phyloP scores from a whole-genome alignment of 2,113 vertebrate species.

The Chinchilla lanigera region DNA sequence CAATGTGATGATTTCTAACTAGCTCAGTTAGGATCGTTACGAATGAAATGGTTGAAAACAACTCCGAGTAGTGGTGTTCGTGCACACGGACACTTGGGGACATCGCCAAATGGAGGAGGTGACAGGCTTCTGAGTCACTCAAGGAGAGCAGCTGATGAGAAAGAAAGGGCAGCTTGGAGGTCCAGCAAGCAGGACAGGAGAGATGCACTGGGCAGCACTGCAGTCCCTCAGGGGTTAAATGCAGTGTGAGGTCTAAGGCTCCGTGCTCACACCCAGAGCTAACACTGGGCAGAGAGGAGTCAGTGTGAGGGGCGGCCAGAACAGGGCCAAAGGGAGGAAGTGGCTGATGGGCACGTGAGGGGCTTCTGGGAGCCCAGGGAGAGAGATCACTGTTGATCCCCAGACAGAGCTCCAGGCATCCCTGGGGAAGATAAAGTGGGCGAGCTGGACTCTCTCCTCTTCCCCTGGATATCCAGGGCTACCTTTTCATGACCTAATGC shows the following conservation, averaged over 20 bases:
- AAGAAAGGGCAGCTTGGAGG: background rate
- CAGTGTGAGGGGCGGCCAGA: background rate
- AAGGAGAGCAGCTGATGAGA: background rate
- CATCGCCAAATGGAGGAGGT: background rate
- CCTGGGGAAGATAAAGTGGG: background rate
- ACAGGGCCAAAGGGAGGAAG: rapidly evolving
- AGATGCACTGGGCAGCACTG: background rate
- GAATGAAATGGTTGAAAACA: background rate
- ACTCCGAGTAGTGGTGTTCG: rapidly evolving
- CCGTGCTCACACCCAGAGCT: rapidly evolving
- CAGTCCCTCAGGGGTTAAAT: rapidly evolving
- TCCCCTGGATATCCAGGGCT: too few species aligned
- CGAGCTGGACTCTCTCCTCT: too few species aligned
- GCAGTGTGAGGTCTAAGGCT: background rate
- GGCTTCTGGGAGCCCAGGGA: background rate
- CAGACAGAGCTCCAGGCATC: background rate
- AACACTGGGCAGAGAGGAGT: rapidly evolving
- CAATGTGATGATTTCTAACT: background rate
- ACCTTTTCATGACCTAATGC: too few species aligned
- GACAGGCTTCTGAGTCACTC: background rate
- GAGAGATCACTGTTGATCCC: background rate
- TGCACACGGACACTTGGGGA: too few species aligned
- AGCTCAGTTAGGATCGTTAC: background rate
- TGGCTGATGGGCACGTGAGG: too few species aligned
- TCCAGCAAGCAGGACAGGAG: background rate